phyloP scores from a whole-genome alignment of 2,888 invertebrate species.

The Platycheirus rosarum region DNA sequence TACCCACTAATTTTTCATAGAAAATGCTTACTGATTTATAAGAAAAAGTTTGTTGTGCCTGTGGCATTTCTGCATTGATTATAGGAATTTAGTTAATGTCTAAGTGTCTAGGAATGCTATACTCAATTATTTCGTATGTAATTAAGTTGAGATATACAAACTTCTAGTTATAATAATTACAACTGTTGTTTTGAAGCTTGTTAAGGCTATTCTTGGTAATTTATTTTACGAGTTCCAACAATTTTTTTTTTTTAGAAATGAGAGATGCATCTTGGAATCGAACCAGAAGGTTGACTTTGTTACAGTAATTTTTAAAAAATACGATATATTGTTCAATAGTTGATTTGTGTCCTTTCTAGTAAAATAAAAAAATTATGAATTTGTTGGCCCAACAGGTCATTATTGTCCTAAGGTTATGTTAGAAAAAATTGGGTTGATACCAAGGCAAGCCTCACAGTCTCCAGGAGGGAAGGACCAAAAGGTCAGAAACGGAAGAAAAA shows the following conservation, averaged over 20 bases:
- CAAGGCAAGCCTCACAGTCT: no score
- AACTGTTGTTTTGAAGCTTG: not conserved
- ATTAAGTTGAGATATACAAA: not conserved
- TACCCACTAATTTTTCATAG: conserved; percentile 9
- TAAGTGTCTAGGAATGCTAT: conserved; percentile 24
- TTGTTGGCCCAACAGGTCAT: no score
- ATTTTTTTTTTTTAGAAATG: not conserved
- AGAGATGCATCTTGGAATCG: no score
- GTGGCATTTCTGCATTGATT: conserved; percentile 47
- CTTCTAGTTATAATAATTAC: not conserved
- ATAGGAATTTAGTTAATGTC: conserved; percentile 28
- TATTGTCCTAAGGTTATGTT: no score
- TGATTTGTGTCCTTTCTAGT: no score
- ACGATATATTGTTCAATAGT: no score
- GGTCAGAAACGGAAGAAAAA: no score
- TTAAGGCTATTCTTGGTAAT: not conserved
- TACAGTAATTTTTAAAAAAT: no score
- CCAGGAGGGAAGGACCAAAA: no score
- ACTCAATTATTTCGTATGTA: not conserved
- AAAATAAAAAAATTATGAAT: no score
- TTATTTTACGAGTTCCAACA: not conserved
- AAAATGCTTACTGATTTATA: conserved; percentile 7
- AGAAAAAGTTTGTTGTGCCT: not conserved
- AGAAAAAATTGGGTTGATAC: no score
- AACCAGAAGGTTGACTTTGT: no score